Conservation (phyloP, 2,888 invertebrate genomes). For the Melieria picta region DNA sequence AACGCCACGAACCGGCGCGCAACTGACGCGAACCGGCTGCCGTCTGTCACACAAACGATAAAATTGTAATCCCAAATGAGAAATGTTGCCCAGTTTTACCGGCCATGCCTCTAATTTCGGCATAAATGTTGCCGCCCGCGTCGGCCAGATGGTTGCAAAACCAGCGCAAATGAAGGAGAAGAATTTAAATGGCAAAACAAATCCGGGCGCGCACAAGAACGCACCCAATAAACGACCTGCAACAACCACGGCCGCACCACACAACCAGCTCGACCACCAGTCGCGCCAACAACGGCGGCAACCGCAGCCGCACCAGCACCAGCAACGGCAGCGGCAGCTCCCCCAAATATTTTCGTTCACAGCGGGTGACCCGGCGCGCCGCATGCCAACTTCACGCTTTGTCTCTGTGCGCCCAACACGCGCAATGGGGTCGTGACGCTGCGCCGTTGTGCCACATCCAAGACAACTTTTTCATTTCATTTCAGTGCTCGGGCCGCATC, state of each 20-base stretch:
- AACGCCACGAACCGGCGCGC: not conserved
- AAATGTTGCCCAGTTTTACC: slow-evolving; percentile 50
- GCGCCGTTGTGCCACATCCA: not conserved
- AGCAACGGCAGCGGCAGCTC: not conserved
- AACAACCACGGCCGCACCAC: not conserved
- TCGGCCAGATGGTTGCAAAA: slow-evolving; percentile 29
- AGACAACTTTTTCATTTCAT: slow-evolving; percentile 22
- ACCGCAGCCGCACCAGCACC: slow-evolving; percentile 22
- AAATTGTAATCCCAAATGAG: slow-evolving; percentile 59
- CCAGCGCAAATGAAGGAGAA: slow-evolving; percentile 64
- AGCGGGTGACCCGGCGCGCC: slow-evolving; percentile 23
- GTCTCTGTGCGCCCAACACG: not conserved
- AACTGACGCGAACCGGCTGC: slow-evolving; percentile 52
- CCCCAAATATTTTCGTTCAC: slow-evolving; percentile 12
- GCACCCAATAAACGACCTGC: slow-evolving; percentile 38
- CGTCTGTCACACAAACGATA: slow-evolving; percentile 59
- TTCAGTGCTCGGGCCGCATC: not conserved
- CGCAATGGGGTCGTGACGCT: not conserved
- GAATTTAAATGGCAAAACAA: slow-evolving; percentile 64
- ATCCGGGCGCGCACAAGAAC: slow-evolving; percentile 44
- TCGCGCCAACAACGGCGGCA: slow-evolving; percentile 12
- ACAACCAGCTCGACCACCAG: slow-evolving; percentile 5
- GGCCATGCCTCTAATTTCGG: slow-evolving; percentile 51
- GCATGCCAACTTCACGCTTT: slow-evolving; percentile 31
- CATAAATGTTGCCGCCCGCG: slow-evolving; percentile 24